These are phyloP conservation scores for Callosobruchus maculatus DNA, from an alignment of 2,888 invertebrate species.

Conservation along the genomic window DNA sequence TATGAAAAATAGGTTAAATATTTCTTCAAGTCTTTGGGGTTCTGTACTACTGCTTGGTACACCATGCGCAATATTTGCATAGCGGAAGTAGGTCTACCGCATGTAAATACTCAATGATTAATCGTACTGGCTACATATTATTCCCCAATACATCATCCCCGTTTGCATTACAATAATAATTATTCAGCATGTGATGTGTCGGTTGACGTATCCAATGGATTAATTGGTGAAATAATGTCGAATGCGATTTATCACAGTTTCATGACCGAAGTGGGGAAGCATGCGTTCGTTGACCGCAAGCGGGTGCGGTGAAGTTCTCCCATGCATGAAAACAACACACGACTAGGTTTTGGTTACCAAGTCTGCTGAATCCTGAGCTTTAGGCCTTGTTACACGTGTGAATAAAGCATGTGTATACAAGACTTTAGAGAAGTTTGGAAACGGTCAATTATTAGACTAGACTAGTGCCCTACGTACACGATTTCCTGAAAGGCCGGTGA, in stretches of 20 bases:
- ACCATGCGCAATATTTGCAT: background rate
- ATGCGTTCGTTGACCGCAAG: background rate
- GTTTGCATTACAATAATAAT: background rate
- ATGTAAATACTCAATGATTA: background rate
- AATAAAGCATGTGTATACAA: too few species aligned
- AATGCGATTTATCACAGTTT: background rate
- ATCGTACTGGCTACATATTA: background rate
- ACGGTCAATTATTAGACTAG: too few species aligned
- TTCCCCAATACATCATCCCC: background rate
- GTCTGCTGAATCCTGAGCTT: too few species aligned
- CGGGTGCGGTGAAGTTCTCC: background rate
- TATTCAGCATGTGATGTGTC: background rate
- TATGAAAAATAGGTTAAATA: too few species aligned
- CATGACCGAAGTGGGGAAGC: background rate
- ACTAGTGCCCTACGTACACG: too few species aligned
- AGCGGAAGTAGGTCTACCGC: background rate
- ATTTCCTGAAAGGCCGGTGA: too few species aligned
- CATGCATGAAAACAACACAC: background rate
- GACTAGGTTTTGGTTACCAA: too few species aligned
- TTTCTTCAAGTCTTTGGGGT: too few species aligned
- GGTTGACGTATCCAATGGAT: background rate
- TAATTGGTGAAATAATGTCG: background rate
- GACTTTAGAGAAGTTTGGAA: too few species aligned
- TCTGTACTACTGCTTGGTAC: background rate
- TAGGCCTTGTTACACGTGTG: too few species aligned